phyloP scores from a whole-genome alignment of 2,888 invertebrate species.

The Diaphora mendica region DNA sequence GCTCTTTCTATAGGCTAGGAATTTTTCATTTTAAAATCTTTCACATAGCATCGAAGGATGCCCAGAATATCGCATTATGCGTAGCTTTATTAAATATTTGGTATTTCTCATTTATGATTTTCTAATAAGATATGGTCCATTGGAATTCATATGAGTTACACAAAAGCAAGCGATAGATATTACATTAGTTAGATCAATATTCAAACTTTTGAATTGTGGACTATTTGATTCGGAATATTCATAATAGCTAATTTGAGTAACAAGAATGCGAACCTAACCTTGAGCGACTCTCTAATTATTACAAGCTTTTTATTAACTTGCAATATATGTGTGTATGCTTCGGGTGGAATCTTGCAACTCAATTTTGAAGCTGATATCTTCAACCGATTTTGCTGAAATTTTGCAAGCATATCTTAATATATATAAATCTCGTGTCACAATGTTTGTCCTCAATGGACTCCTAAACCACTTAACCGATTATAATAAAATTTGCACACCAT shows the following conservation, averaged over 20 bases:
- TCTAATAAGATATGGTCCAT: conserved; percentile 1
- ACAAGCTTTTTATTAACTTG: no score
- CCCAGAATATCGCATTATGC: conserved; percentile 35
- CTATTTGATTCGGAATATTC: neutral
- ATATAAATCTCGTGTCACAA: no score
- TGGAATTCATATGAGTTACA: conserved; percentile 10
- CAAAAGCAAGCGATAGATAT: neutral
- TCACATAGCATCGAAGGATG: conserved; percentile 32
- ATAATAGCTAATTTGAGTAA: neutral
- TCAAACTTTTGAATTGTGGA: neutral
- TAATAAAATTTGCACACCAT: no score
- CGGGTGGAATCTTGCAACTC: no score
- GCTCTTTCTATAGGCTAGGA: conserved; percentile 31
- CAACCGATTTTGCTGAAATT: no score
- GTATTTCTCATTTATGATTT: conserved; percentile 17
- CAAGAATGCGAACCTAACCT: neutral
- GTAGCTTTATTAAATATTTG: conserved; percentile 44
- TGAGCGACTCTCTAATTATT: neutral
- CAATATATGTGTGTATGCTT: no score
- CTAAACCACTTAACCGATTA: no score
- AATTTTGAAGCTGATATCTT: no score
- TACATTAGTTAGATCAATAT: neutral
- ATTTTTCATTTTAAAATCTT: conserved; percentile 57
- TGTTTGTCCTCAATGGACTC: no score
- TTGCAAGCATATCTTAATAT: no score